Percentiles rank a stretch among this genome's conserved stretches.
Conservation (phyloP, 1,140 invertebrate genomes). For the Drosophila rhopaloa region DNA sequence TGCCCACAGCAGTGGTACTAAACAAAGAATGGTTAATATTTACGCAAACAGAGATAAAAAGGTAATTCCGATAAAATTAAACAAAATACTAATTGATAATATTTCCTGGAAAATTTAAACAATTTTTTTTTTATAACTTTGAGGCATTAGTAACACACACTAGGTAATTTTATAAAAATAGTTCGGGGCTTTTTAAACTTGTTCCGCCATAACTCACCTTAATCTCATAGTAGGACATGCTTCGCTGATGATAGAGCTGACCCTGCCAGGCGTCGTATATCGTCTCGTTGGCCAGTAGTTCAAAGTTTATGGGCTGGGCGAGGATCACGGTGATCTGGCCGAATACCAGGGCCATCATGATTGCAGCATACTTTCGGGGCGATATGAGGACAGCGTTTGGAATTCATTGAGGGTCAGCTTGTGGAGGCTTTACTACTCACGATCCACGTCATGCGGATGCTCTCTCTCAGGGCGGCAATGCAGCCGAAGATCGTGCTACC, state of each 20-base stretch:
- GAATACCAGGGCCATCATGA: conserved; percentile 63
- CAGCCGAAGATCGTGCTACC: conserved; percentile 72
- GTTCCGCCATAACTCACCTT: conserved; percentile 48
- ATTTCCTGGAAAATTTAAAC: not conserved
- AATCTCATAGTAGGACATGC: conserved; percentile 74
- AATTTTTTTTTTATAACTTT: not conserved
- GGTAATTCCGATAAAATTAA: not conserved
- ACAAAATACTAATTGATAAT: conserved; percentile 3
- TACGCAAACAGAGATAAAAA: conserved; percentile 18
- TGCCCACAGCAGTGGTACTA: conserved; percentile 79
- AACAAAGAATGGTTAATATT: conserved; percentile 18
- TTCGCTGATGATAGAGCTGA: conserved; percentile 41
- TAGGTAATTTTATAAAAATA: no score
- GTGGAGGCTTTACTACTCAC: conserved; percentile 45
- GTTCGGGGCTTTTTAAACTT: not conserved
- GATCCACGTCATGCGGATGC: conserved; percentile 69
- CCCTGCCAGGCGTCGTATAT: conserved; percentile 67
- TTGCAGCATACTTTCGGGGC: conserved; percentile 59
- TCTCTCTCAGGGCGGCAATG: conserved; percentile 62
- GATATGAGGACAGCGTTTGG: not conserved
- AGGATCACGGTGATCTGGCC: conserved; percentile 81
- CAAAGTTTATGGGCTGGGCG: conserved; percentile 67
- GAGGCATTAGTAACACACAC: no score
- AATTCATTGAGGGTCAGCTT: not conserved
- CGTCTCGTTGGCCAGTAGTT: conserved; percentile 69